phyloP scores from a whole-genome alignment of 2,113 vertebrate species.

The Martes martes region DNA sequence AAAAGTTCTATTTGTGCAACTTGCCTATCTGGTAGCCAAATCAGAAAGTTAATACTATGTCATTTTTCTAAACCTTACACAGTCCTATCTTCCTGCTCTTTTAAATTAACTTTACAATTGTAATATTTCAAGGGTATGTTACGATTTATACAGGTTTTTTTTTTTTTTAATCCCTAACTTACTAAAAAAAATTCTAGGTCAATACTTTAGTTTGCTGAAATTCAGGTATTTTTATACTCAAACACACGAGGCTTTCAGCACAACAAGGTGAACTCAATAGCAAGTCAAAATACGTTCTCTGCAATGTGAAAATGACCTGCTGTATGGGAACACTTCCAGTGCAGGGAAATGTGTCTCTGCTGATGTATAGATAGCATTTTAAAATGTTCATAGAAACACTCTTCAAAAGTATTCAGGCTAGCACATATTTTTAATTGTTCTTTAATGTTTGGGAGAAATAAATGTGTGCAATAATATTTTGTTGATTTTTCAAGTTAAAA shows the following conservation, averaged over 20 bases:
- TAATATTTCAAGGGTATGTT: background rate
- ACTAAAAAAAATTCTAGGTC: background rate
- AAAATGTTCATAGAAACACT: background rate
- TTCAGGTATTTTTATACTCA: constrained; percentile 42
- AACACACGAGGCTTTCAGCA: constrained; percentile 29
- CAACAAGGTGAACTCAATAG: constrained; percentile 55
- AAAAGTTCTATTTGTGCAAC: background rate
- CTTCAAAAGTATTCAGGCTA: constrained; percentile 63
- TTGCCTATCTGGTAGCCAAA: background rate
- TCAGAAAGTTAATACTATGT: background rate
- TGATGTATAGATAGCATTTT: constrained; percentile 37
- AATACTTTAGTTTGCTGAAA: constrained; percentile 32
- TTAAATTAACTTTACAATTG: background rate
- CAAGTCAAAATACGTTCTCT: constrained; percentile 18
- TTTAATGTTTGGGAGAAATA: constrained; percentile 52
- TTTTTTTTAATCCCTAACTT: background rate
- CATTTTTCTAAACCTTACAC: background rate
- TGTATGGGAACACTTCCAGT: background rate
- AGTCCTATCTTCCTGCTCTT: background rate
- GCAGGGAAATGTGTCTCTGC: constrained; percentile 19
- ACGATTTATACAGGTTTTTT: background rate
- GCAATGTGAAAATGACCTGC: constrained; percentile 48
- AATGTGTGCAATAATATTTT: constrained; percentile 61
- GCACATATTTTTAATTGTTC: constrained; percentile 68
- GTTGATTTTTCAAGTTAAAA: constrained; percentile 75